A percentile compares a stretch with the other conserved stretches of the same genome.
Conservation (phyloP, 2,888 invertebrate genomes). For the Tinea pellionella region DNA sequence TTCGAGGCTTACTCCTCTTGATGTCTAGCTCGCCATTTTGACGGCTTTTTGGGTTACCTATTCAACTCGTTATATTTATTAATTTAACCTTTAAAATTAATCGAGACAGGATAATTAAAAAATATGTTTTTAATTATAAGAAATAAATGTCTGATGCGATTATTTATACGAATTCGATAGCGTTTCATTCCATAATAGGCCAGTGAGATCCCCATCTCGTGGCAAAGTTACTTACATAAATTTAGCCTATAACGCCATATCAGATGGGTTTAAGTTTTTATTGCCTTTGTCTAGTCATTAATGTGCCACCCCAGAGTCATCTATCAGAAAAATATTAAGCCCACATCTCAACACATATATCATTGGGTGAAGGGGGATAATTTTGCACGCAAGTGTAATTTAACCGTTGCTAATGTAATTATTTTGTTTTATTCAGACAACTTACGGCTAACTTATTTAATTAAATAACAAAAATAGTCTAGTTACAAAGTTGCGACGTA, state of each 20-base stretch:
- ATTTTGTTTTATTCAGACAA: no score
- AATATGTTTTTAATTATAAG: no score
- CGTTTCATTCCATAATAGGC: neutral
- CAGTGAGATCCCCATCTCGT: constrained; percentile 13
- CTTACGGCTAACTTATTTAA: no score
- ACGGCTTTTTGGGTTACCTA: no score
- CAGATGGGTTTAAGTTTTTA: constrained; percentile 51
- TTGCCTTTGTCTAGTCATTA: constrained; percentile 37
- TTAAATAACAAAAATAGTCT: no score
- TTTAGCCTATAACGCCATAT: constrained; percentile 26
- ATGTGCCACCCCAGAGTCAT: constrained; percentile 23
- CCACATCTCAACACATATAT: constrained; percentile 2
- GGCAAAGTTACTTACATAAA: constrained; percentile 22
- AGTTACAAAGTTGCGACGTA: no score
- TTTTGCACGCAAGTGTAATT: constrained; percentile 9
- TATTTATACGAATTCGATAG: neutral
- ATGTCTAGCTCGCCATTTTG: no score
- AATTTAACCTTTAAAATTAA: no score
- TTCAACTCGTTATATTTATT: no score
- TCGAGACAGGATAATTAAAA: no score
- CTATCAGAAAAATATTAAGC: constrained; percentile 26
- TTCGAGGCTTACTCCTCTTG: no score
- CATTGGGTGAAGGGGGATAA: constrained; percentile 6
- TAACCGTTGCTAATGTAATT: neutral
- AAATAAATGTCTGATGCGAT: no score